A percentile compares a stretch with the other conserved stretches of the same genome.
Evolutionary conservation across 2,113 vertebrate species (phyloP).

Genomic region (Grammatotria lemairii): DNA sequence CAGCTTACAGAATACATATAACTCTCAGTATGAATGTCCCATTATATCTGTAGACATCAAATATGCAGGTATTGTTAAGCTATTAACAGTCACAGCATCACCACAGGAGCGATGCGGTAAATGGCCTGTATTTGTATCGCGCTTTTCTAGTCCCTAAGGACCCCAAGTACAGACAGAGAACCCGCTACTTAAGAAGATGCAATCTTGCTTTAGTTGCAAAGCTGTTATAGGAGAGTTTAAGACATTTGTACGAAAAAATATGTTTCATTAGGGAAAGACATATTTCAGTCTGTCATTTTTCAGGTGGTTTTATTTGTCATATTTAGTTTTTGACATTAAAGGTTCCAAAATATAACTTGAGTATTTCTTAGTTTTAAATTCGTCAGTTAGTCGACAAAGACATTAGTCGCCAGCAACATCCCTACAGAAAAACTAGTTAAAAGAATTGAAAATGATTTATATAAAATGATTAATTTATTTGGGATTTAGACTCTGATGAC

Average conservation of each 20-base stretch:
- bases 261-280: no score
- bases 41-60: background rate
- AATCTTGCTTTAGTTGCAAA: background rate
- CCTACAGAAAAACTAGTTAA: no score
- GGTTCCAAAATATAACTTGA: background rate
- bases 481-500: no score
- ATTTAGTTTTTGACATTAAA: no score
- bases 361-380: background rate
- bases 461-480: rapidly evolving
- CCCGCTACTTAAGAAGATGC: rapidly evolving
- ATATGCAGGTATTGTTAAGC: background rate
- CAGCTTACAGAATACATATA: background rate
- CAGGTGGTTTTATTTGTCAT: rapidly evolving
- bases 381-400: background rate
- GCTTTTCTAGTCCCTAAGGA: no score
- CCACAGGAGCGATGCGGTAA: background rate
- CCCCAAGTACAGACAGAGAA: background rate
- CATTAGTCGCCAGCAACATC: no score
- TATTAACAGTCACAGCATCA: background rate
- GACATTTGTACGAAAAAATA: no score
- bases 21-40: background rate
- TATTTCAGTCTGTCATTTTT: no score
- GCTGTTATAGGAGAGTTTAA: background rate
- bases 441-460: rapidly evolving
- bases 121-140: no score